A percentile compares a stretch with the other conserved stretches of the same genome.
These are phyloP conservation scores for Drosophila neocordata DNA, from an alignment of 1,140 invertebrate species.

Conservation along the genomic window DNA sequence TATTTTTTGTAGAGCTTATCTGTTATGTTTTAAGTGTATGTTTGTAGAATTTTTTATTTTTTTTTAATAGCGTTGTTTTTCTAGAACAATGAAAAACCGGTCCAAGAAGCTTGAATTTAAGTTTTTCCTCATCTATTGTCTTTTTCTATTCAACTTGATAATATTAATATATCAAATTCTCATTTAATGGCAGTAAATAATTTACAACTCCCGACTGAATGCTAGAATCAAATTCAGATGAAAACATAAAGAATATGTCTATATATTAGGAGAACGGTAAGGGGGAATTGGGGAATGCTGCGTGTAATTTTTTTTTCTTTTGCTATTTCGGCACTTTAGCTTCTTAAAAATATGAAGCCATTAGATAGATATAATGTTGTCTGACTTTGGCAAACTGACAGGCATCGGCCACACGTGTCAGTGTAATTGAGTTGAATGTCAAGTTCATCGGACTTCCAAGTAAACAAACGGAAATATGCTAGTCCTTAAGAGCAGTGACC, in stretches of 20 bases:
- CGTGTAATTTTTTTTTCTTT: background rate
- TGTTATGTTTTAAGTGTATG: too few relatives aligned
- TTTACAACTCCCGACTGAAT: background rate
- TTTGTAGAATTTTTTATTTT: too few relatives aligned
- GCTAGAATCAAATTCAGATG: background rate
- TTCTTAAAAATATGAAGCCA: constrained; percentile 47
- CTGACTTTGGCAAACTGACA: constrained; percentile 31
- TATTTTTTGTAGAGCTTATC: too few relatives aligned
- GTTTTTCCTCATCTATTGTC: too few relatives aligned
- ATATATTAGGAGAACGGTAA: background rate
- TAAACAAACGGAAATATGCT: constrained; percentile 24
- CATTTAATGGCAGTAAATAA: background rate
- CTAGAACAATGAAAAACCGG: too few relatives aligned
- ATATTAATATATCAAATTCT: too few relatives aligned
- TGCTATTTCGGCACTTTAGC: background rate
- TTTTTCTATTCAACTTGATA: too few relatives aligned
- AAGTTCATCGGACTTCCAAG: constrained; percentile 26
- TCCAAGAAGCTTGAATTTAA: too few relatives aligned
- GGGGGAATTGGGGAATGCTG: background rate
- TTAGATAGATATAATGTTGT: constrained; percentile 50
- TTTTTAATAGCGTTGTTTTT: too few relatives aligned
- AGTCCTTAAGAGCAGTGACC: constrained; percentile 5
- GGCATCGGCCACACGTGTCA: constrained; percentile 16
- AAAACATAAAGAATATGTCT: background rate
- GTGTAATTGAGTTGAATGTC: constrained; percentile 42